Conservation (phyloP, 2,113 vertebrate species). For the Pituophis catenifer region DNA sequence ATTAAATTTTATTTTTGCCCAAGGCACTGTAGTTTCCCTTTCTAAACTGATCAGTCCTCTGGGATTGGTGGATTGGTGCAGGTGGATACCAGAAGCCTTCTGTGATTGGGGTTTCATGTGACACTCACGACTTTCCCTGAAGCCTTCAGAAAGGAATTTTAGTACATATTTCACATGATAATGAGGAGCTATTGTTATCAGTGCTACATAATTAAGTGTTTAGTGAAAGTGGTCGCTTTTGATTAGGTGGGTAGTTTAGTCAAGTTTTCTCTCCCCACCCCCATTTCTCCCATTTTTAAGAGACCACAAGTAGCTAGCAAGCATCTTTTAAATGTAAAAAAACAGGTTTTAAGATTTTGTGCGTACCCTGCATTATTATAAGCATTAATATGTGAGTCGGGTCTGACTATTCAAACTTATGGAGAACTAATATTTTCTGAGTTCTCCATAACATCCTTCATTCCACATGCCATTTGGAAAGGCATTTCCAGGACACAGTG, state of each 20-base stretch:
- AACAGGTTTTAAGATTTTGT: neutral
- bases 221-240: slow-evolving; percentile 41
- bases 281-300: neutral
- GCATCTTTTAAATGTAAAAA: neutral
- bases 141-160: slow-evolving; percentile 47
- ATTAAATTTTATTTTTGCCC: slow-evolving; percentile 48
- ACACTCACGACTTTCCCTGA: slow-evolving; percentile 33
- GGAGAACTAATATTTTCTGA: neutral
- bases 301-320: neutral
- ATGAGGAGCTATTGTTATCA: slow-evolving; percentile 41
- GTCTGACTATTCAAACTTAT: neutral
- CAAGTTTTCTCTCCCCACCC: neutral
- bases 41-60: slow-evolving; percentile 52
- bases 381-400: neutral
- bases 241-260: slow-evolving; percentile 29
- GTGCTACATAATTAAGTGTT: slow-evolving; percentile 24
- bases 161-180: slow-evolving; percentile 21
- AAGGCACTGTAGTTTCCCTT: slow-evolving; percentile 45
- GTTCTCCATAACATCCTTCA: neutral
- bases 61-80: slow-evolving; percentile 13
- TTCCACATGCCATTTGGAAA: neutral
- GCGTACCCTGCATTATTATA: neutral
- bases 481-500: neutral
- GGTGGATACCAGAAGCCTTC: slow-evolving; percentile 30
- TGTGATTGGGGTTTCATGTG: slow-evolving; percentile 52